Percentiles rank a stretch among this genome's conserved stretches.
These are phyloP conservation scores for Spheniscus humboldti DNA, from an alignment of 2,797 vertebrate genomes.

Conservation along the genomic window DNA sequence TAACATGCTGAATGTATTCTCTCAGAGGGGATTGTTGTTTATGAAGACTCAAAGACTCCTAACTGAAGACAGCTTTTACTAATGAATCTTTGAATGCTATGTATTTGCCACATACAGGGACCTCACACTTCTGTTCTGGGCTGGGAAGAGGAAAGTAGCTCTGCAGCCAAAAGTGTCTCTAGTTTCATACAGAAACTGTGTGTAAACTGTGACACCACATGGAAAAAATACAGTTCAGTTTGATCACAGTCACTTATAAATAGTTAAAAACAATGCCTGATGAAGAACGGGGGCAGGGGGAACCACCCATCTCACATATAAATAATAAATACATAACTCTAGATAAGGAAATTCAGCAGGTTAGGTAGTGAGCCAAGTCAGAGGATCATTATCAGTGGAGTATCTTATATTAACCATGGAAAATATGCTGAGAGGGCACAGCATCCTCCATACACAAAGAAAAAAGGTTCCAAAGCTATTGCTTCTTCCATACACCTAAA, in stretches of 20 bases:
- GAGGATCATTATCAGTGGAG: fast-evolving
- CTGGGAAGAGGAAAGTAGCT: not conserved
- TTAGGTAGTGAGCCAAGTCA: not conserved
- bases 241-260: not conserved
- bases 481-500: not conserved
- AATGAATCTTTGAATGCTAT: not conserved
- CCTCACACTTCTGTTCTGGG: not conserved
- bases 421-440: not conserved
- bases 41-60: not conserved
- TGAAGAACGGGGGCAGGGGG: not conserved
- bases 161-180: not conserved
- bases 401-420: not conserved
- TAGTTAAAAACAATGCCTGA: not conserved
- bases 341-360: not conserved
- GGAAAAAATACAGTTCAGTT: not conserved
- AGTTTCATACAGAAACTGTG: not conserved
- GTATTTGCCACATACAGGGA: not conserved
- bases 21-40: not conserved
- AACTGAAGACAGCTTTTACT: not conserved
- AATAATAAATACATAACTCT: not conserved
- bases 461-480: not conserved
- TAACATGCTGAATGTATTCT: not conserved
- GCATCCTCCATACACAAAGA: not conserved
- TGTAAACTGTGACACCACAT: not conserved
- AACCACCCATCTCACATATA: fast-evolving